These are phyloP conservation scores for Kradibia gibbosae DNA, from an alignment of 1,140 invertebrate species.

Conservation along the genomic window DNA sequence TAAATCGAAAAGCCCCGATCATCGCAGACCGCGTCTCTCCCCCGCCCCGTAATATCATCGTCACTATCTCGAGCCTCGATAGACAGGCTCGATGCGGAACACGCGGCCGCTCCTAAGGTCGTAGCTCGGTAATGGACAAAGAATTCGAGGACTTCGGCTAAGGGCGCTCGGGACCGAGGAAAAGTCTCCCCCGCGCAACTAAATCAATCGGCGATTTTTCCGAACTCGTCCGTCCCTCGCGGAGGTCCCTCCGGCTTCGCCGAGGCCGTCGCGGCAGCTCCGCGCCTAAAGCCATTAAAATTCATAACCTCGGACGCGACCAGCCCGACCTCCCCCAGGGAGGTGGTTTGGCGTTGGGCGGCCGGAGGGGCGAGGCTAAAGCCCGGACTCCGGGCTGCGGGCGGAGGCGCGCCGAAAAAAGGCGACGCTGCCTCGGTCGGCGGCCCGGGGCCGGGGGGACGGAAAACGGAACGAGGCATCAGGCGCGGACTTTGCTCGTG, in stretches of 20 bases:
- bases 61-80: too few relatives aligned
- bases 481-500: not conserved
- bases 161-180: constrained; percentile 44
- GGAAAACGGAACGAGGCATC: not conserved
- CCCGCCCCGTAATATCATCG: too few relatives aligned
- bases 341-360: too few relatives aligned
- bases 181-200: constrained; percentile 61
- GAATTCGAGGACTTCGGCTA: not conserved
- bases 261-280: constrained; percentile 61
- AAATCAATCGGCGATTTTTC: constrained; percentile 73
- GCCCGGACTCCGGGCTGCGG: constrained; percentile 52
- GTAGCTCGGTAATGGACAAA: not conserved
- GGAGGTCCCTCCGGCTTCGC: constrained; percentile 41
- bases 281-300: constrained; percentile 71
- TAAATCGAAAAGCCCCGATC: too few relatives aligned
- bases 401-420: constrained; percentile 6
- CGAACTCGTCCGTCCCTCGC: constrained; percentile 60
- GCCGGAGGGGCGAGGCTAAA: constrained; percentile 70
- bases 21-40: too few relatives aligned
- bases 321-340: too few relatives aligned
- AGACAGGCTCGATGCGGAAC: too few relatives aligned
- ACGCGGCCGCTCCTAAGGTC: too few relatives aligned
- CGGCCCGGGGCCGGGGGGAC: constrained; percentile 19
- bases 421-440: not conserved
- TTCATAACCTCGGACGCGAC: constrained; percentile 73